Base-by-base conservation (phyloP, 2,113 vertebrate genomes). In the pig (Sus scrofa) region DNA sequence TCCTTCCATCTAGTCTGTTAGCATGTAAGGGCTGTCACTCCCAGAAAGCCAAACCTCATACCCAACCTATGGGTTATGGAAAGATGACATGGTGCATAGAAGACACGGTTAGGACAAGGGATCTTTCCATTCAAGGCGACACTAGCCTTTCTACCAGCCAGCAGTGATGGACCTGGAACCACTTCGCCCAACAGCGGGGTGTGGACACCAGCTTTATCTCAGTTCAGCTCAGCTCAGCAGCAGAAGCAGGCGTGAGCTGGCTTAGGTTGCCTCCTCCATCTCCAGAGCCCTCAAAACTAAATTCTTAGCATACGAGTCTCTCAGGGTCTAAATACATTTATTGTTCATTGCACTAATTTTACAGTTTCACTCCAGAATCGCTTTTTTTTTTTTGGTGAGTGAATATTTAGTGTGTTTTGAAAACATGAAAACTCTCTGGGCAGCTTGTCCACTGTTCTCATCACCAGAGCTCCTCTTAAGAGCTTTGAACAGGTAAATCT, bases 391-490 rank as follows among this genome's bases (percentile, higher is more conserved):
- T n/a, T n/a, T n/a, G n/a, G 12, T 52, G 3, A 7, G 14, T 14
- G 15, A 19, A 14, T 19, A 8, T 9, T 11, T 30, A 1, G 24
- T 15, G 10, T 7, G 0, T 58, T 18, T 58, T 44, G 27, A 2
- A 50, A 58, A 16, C 10, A 3, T 2, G 8, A 2, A 2, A 4
- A 7, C 24, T 34, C 19, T 15, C 12, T 50, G 12, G 18, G 9
- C 13, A 27, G 8, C 27, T 24, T 6, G 3, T 5, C 6, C 39
- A 22, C 12, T 1, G 3, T 6, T 11, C 39, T 13, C 67, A 8
- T 18, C 2, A 0, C 3, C 1, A 8, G 1, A 10, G 11, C 7
- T n/a, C 62, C 32, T 27, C 0, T 2, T 18, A n/a, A 16, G 6
- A 3, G 24, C 65, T 7, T 8, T 2, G 12, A 37, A 16, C 4